Evolutionary conservation across 2,113 vertebrate genomes (phyloP).

Genomic region (Leucopsar rothschildi): DNA sequence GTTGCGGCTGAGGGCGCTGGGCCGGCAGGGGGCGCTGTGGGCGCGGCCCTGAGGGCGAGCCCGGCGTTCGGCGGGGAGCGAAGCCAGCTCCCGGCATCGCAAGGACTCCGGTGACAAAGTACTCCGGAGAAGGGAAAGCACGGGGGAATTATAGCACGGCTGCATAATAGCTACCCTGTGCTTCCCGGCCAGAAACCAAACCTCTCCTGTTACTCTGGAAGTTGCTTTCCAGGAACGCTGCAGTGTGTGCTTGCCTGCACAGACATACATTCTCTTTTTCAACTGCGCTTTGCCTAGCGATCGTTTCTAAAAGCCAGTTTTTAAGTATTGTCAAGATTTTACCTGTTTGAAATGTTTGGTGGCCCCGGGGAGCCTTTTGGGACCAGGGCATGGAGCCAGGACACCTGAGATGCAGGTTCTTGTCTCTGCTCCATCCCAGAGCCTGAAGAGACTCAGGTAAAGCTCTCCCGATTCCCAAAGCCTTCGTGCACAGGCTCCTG

Average conservation of each 20-base stretch:
- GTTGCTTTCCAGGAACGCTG: background rate
- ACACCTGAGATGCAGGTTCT: background rate
- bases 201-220: background rate
- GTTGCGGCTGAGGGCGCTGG: accelerated
- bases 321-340: background rate
- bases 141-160: accelerated
- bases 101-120: accelerated
- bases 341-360: background rate
- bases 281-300: background rate
- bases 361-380: too few relatives aligned
- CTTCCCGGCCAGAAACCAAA: background rate
- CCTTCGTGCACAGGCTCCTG: background rate
- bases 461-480: background rate
- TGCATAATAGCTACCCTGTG: accelerated
- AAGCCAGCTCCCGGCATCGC: accelerated
- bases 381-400: background rate
- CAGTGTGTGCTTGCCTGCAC: background rate
- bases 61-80: accelerated
- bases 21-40: background rate
- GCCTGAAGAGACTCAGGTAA: background rate
- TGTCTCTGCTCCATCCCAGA: background rate
- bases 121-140: background rate
- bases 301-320: background rate
- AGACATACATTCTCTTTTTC: accelerated
- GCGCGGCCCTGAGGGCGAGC: background rate